A percentile compares a stretch with the other conserved stretches of the same genome.
phyloP scores from a whole-genome alignment of 35 echinoderm and acorn worm genomes.

The Amphiura filiformis region DNA sequence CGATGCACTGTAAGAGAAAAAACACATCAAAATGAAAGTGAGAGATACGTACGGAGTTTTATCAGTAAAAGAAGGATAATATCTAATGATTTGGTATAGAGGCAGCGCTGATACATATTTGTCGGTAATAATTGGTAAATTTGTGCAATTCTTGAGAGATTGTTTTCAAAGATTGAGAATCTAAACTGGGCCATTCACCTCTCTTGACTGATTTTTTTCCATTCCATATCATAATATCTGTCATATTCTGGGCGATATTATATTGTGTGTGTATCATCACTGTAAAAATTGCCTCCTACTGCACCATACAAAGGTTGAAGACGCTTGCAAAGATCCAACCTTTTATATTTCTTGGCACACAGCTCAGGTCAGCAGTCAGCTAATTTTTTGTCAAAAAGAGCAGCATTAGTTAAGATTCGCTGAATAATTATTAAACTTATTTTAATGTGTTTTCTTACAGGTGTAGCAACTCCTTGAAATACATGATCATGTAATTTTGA shows the following conservation, averaged over 20 bases:
- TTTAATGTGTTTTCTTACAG: too few species aligned
- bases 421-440: too few species aligned
- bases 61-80: constrained; percentile 3
- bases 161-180: not conserved
- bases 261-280: not conserved
- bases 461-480: too few species aligned
- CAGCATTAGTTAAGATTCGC: too few species aligned
- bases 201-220: not conserved
- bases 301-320: too few species aligned
- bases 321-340: too few species aligned
- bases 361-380: too few species aligned
- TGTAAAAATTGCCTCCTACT: too few species aligned
- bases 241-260: not conserved
- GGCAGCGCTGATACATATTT: not conserved
- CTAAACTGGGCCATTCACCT: not conserved
- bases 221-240: not conserved
- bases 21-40: not conserved
- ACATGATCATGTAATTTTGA: too few species aligned
- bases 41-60: not conserved
- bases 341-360: too few species aligned
- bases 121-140: not conserved
- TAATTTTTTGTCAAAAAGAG: too few species aligned
- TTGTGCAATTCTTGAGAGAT: not conserved
- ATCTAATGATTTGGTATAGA: not conserved
- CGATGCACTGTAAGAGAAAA: not conserved